These are phyloP conservation scores for Anthoscopus minutus DNA, from an alignment of 2,113 vertebrate species.

Conservation along the genomic window DNA sequence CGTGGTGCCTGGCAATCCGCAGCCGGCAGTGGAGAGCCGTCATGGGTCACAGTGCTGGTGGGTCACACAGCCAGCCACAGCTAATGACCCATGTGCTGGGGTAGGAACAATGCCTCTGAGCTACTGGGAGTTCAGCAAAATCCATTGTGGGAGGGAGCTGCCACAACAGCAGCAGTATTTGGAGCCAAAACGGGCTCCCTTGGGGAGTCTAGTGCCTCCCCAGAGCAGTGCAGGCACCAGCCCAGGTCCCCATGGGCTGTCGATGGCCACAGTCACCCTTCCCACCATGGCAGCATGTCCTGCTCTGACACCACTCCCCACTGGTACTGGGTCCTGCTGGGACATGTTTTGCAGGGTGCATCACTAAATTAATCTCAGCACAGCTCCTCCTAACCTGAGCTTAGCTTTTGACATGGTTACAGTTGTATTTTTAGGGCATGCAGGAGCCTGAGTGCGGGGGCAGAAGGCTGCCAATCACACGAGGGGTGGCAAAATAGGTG, in stretches of 20 bases:
- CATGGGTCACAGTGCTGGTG: not conserved
- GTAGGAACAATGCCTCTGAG: not conserved
- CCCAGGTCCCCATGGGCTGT: not conserved
- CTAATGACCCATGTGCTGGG: not conserved
- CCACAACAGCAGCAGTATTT: not conserved
- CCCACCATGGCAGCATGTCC: not conserved
- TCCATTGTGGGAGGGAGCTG: not conserved
- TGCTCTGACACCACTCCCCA: not conserved
- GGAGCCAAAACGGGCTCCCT: not conserved
- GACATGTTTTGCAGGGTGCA: not conserved
- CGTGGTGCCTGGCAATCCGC: not conserved
- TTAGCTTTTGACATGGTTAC: not conserved
- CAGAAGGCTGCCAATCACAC: not conserved
- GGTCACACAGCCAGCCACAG: not conserved
- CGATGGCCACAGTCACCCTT: fast-evolving
- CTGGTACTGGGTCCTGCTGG: not conserved
- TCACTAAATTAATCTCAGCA: not conserved
- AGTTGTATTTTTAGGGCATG: not conserved
- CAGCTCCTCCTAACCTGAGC: not conserved
- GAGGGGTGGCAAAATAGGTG: not conserved
- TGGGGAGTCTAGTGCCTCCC: not conserved
- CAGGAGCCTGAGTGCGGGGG: not conserved
- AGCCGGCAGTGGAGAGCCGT: not conserved
- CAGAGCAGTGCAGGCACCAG: not conserved
- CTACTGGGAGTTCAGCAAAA: not conserved